Evolutionary conservation across 2,797 vertebrate genomes (phyloP).

Genomic region (Fistularia tabacaria): DNA sequence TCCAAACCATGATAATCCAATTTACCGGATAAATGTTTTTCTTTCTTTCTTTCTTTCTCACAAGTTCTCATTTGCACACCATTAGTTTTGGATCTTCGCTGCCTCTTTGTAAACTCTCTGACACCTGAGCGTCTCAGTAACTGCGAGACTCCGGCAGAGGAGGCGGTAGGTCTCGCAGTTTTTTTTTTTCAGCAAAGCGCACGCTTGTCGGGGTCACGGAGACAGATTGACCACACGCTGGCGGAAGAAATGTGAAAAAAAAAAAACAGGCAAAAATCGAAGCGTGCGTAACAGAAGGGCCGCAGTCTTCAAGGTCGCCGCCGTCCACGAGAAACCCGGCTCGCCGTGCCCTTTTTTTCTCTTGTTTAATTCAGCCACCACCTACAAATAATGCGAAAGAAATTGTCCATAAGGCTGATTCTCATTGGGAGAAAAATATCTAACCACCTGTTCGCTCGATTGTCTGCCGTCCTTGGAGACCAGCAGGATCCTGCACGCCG

Average conservation of each 20-base stretch:
- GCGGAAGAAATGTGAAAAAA: constrained; percentile 51
- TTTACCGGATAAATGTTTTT: constrained; percentile 19
- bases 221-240: constrained; percentile 62
- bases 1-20: neutral
- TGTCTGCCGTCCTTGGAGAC: no score
- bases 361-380: constrained; percentile 51
- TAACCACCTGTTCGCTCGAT: constrained; percentile 58
- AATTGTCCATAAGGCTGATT: constrained; percentile 18
- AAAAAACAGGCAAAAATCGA: constrained; percentile 33
- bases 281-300: constrained; percentile 60
- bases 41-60: constrained; percentile 11
- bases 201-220: constrained; percentile 31
- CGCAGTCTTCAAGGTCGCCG: constrained; percentile 45
- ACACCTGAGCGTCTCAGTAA: constrained; percentile 21
- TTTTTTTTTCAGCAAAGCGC: constrained; percentile 18
- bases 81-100: constrained; percentile 21
- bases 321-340: constrained; percentile 24
- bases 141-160: constrained; percentile 28
- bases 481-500: no score
- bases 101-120: constrained; percentile 34
- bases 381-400: constrained; percentile 48
- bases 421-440: constrained; percentile 27
- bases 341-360: constrained; percentile 20
- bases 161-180: constrained; percentile 24
- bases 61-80: constrained; percentile 11